A percentile compares a stretch with the other conserved stretches of the same genome.
Conservation (phyloP, 1,140 invertebrate genomes). For the Zaprionus taronus region DNA sequence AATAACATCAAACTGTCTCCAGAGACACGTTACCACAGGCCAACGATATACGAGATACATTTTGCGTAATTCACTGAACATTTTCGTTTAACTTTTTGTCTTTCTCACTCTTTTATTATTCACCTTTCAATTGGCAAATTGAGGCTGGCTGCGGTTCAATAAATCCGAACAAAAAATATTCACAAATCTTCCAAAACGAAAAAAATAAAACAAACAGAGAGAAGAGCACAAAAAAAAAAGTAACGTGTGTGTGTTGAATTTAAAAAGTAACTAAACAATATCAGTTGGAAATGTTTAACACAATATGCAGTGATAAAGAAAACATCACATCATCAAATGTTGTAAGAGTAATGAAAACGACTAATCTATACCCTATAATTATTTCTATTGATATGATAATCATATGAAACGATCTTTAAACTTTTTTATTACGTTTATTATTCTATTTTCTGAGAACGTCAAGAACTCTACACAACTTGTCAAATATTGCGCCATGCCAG, state of each 20-base stretch:
- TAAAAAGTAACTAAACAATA: slow-evolving; percentile 17
- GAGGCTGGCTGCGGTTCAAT: slow-evolving; percentile 62
- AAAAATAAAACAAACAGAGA: slow-evolving; percentile 9
- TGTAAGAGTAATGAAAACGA: not conserved
- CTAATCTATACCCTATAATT: not conserved
- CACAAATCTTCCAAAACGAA: slow-evolving; percentile 36
- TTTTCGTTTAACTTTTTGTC: slow-evolving; percentile 14
- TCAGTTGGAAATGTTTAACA: slow-evolving; percentile 26
- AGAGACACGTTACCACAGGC: slow-evolving; percentile 35
- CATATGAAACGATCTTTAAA: no score
- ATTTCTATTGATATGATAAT: no score
- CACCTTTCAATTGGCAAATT: slow-evolving; percentile 64
- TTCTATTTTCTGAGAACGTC: not conserved
- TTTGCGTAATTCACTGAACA: slow-evolving; percentile 52
- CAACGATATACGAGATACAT: slow-evolving; percentile 24
- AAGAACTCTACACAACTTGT: no score
- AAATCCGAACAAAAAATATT: slow-evolving; percentile 65
- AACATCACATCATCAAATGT: not conserved
- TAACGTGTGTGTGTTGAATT: slow-evolving; percentile 12
- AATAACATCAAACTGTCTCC: slow-evolving; percentile 69
- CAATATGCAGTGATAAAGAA: slow-evolving; percentile 14
- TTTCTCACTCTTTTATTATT: slow-evolving; percentile 14
- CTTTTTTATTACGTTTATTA: no score
- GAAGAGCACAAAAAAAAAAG: not conserved
- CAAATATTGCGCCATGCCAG: not conserved